Evolutionary conservation across 2,113 vertebrate species (phyloP).

Genomic region (Ellobius talpinus): DNA sequence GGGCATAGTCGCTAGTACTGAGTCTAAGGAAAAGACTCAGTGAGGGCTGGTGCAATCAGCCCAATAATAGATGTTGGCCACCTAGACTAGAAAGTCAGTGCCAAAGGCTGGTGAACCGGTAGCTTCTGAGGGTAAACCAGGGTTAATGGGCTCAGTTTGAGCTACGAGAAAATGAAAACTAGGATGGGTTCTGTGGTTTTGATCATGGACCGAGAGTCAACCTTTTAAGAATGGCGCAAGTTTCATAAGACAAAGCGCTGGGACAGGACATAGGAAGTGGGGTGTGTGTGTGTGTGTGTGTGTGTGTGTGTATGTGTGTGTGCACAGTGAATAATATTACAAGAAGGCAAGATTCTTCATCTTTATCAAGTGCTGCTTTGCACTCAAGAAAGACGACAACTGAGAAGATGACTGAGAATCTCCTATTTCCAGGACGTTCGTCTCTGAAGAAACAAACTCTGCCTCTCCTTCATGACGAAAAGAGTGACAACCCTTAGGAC

Average conservation of each 20-base stretch:
- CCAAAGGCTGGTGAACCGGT: neutral
- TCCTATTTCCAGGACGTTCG: neutral
- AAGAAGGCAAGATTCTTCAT: neutral
- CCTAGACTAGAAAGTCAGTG: neutral
- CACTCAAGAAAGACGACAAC: neutral
- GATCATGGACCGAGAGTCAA: neutral
- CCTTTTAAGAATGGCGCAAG: neutral
- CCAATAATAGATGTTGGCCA: neutral
- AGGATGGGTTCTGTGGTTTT: neutral
- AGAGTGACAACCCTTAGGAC: neutral
- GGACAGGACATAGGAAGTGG: neutral
- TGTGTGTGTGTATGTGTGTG: too few relatives aligned
- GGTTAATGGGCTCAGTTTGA: neutral
- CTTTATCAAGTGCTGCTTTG: neutral
- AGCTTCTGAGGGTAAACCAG: neutral
- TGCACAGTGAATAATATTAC: neutral
- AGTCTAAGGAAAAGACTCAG: neutral
- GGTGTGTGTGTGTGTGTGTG: neutral
- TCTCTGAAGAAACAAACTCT: neutral
- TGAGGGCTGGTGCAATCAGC: neutral
- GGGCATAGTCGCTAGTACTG: neutral
- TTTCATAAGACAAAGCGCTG: neutral
- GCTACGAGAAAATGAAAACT: neutral
- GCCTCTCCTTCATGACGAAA: neutral
- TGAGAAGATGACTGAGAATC: neutral